These are phyloP conservation scores for Catharus bicknelli DNA, from an alignment of 2,113 vertebrate genomes.

Conservation along the genomic window DNA sequence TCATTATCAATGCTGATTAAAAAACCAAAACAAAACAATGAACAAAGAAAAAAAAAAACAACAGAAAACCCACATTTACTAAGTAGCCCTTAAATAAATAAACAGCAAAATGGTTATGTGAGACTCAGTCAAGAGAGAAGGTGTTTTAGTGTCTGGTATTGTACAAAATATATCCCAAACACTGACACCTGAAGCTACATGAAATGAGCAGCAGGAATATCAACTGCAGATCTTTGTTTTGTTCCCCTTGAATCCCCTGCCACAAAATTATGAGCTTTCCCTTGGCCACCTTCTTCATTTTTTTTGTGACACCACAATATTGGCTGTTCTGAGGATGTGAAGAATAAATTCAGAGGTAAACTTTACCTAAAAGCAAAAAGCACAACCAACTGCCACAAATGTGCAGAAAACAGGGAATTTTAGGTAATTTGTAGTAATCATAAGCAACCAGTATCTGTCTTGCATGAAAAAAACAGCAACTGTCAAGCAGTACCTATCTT, in stretches of 20 bases:
- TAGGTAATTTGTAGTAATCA: neutral
- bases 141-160: neutral
- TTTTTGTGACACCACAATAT: neutral
- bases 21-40: neutral
- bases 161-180: neutral
- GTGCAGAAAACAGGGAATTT: neutral
- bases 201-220: neutral
- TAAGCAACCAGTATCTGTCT: neutral
- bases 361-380: neutral
- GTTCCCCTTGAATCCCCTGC: neutral
- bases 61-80: neutral
- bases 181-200: neutral
- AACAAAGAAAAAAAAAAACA: neutral
- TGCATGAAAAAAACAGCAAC: neutral
- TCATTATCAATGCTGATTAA: neutral
- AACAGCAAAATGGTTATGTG: neutral
- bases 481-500: neutral
- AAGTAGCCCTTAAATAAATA: neutral
- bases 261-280: neutral
- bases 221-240: neutral
- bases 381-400: neutral
- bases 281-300: neutral
- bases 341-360: neutral
- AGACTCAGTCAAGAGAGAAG: neutral
- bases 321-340: neutral